These are phyloP conservation scores for Pachypsylla venusta DNA, from an alignment of 1,140 invertebrate genomes.

Conservation along the genomic window DNA sequence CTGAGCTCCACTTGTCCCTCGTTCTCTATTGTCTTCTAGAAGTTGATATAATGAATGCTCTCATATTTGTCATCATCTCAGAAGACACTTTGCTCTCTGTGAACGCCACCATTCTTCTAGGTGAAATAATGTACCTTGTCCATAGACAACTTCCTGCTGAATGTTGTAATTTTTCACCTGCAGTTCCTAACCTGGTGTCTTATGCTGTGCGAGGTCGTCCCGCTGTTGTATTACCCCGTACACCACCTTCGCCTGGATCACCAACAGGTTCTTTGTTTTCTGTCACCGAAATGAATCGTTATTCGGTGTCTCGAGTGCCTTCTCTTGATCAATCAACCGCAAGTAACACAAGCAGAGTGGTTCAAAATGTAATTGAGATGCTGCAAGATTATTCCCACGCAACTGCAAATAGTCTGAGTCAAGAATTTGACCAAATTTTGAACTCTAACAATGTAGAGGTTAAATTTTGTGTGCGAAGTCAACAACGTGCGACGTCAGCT, in stretches of 20 bases:
- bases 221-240: neutral
- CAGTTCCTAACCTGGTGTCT: conserved; percentile 61
- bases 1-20: conserved; percentile 79
- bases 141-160: conserved; percentile 69
- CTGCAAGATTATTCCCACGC: conserved; percentile 7
- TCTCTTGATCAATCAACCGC: neutral
- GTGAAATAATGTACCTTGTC: conserved; percentile 71
- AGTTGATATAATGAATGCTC: conserved; percentile 67
- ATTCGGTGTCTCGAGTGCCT: neutral
- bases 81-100: conserved; percentile 79
- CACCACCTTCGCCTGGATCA: neutral
- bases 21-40: conserved; percentile 75
- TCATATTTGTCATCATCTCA: conserved; percentile 80
- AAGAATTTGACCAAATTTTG: conserved; percentile 1
- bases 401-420: neutral
- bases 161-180: conserved; percentile 62
- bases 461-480: conserved; percentile 12
- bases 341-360: neutral
- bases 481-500: conserved; percentile 62
- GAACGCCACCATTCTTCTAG: conserved; percentile 73
- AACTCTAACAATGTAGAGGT: conserved; percentile 1
- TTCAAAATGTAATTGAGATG: conserved; percentile 16
- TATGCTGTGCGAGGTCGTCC: conserved; percentile 51
- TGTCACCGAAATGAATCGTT: neutral
- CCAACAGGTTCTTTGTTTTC: neutral